Evolutionary conservation across 2,888 invertebrate genomes (phyloP).

Genomic region (Caenorhabditis sp.): DNA sequence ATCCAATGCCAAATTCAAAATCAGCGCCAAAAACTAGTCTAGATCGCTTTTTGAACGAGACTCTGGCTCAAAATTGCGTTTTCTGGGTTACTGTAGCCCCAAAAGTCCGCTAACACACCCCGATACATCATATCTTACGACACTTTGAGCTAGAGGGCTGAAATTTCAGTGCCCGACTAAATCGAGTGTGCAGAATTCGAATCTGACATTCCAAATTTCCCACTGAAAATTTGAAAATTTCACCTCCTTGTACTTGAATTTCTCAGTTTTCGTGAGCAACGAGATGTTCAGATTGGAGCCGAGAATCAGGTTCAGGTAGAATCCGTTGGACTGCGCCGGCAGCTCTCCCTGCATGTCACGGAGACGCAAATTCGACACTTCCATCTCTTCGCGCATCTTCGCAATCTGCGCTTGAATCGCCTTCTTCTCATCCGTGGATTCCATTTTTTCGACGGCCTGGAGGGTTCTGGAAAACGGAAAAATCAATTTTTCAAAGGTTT

Average conservation of each 20-base stretch:
- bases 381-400: constrained; percentile 60
- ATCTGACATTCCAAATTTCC: not conserved
- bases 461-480: constrained; percentile 63
- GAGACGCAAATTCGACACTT: constrained; percentile 55
- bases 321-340: constrained; percentile 91
- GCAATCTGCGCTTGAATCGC: not conserved
- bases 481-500: too few species aligned
- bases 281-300: constrained; percentile 85
- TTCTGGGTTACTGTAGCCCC: constrained; percentile 11
- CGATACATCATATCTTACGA: constrained; percentile 5
- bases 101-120: constrained; percentile 30
- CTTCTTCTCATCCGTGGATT: constrained; percentile 20
- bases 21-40: not conserved
- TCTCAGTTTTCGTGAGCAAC: constrained; percentile 44
- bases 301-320: constrained; percentile 94
- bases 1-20: too few species aligned
- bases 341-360: constrained; percentile 93
- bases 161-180: not conserved
- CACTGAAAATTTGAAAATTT: constrained; percentile 37
- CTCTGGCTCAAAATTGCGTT: not conserved
- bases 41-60: not conserved
- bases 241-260: constrained; percentile 73
- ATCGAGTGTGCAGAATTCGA: not conserved
- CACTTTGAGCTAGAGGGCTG: not conserved
- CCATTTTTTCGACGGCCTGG: constrained; percentile 24